phyloP scores from a whole-genome alignment of 2,113 vertebrate genomes.

The Callopanchax toddi region DNA sequence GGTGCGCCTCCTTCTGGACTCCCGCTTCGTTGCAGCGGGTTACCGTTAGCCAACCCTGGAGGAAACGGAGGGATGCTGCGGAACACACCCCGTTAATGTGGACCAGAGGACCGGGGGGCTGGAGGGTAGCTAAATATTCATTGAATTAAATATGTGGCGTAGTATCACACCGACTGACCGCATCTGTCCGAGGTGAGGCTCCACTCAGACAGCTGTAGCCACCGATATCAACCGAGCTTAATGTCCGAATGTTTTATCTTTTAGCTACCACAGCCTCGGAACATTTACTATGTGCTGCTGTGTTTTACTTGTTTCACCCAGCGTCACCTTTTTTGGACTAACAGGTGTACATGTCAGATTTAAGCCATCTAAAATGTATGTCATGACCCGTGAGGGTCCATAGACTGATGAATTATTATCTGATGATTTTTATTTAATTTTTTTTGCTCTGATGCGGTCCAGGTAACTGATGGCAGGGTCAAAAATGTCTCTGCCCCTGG shows the following conservation, averaged over 20 bases:
- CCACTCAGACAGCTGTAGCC: too few species aligned
- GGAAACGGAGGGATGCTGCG: constrained; percentile 36
- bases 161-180: constrained; percentile 32
- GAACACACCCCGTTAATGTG: constrained; percentile 30
- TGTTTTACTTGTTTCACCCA: background rate
- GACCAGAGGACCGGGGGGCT: too few species aligned
- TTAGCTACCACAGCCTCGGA: background rate
- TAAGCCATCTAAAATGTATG: background rate
- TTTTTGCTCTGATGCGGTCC: constrained; percentile 6
- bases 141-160: constrained; percentile 45
- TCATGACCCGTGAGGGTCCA: background rate
- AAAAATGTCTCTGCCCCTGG: constrained; percentile 50
- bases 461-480: constrained; percentile 56
- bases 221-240: background rate
- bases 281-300: too few species aligned
- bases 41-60: constrained; percentile 21
- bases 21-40: constrained; percentile 30
- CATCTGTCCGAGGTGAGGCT: constrained; percentile 48
- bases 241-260: too few species aligned
- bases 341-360: background rate
- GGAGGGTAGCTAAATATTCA: background rate
- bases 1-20: background rate
- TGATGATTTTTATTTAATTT: too few species aligned
- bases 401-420: too few species aligned
- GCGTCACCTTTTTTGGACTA: background rate